Base-by-base conservation (phyloP, 2,113 vertebrate species). In the Nanorana parkeri region DNA sequence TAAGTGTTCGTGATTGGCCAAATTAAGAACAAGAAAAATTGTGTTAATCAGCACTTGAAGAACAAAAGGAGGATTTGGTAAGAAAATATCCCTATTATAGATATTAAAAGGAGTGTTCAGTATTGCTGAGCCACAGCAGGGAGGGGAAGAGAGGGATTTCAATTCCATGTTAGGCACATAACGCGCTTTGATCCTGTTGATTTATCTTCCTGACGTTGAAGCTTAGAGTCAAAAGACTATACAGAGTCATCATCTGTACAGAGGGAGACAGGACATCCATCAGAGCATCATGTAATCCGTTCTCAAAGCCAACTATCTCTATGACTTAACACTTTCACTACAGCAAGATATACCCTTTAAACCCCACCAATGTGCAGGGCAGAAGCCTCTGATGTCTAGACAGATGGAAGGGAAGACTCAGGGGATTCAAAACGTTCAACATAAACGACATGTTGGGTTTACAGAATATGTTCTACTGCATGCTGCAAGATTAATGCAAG, bases 121-220 rank as follows among this genome's bases (percentile, higher is more conserved):
- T 79, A 32, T 29, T 68, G n/a, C 51, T 17, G 28, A 68, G 52
- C 64, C 17, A 13, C 64, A 68, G 64, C 26, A 3, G 65, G 64
- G 52, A 68, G 47, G 51, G 77, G 63, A 41, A 24, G 41, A 65
- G 32, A 41, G 65, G 52, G 66, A 69, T 80, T 80, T 80, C 67
- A 29, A 61, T 69, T 60, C 52, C 66, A 69, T 69, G 66, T 60
- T 69, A 69, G 67, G 26, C 51, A 16, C 78, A 80, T 80, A 80
- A 80, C 78, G 68, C 66, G 36, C 76, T 80, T 61, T 80, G 78
- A 80, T 80, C 78, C 78, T 47, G 65, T 68, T 80, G 78, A 80
- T 80, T 80, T 80, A 80, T 80, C 65, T 80, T 69, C 29, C 78
- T 61, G 78, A 80, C 66, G 54, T 61, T 80, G 56, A 58, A 69